Base-by-base conservation (phyloP, 2,797 vertebrate species). In the Oryzias sinensis region DNA sequence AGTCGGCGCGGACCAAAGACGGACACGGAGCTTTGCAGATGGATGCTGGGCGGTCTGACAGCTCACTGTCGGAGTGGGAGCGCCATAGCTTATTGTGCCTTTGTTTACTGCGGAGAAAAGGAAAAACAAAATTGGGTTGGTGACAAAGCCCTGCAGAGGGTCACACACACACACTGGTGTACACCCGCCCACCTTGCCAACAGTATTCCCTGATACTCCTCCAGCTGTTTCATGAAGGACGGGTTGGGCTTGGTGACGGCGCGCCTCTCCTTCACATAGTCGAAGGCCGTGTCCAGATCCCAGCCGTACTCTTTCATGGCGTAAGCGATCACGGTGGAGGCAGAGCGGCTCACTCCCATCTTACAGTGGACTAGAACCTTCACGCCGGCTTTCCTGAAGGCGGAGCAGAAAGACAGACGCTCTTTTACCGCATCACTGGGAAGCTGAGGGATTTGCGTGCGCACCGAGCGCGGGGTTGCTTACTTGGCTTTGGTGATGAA, bases 231-330 rank as follows among this genome's bases (percentile, higher is more conserved):
- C 97, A 98, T 99, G 72, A 99, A 99, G 76, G 97, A 95, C 33
- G 95, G 94, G 87, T 99, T 99, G 25, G 97, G 97, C 74, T 99
- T 98, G 88, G 96, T 96, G 82, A 98, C 93, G 0, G 93, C 82
- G 4, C 97, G 94, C 16, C 91, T 92, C 4, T 97, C 94, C 76
- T 98, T 98, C n/a, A 99, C 97, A 0, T 96, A 94, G 60, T 96
- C 92, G 1, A 95, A 97, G 2, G 97, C 97, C 2, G 89, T 90
- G 71, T 96, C 94, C 84, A 99, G 91, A 81, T 96, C 93, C 97
- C 97, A 99, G 91, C 96, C 96, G 0, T 98, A 97, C 27, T 99
- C 97, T 83, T 99, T 99, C 97, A 99, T 99, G 45, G 97, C 97
- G 0, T 99, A 99, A 22, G 97, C 97, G 6, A 99, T 98, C 61